Conservation (phyloP, 2,113 vertebrate genomes). For the Phylloscopus trochilus region DNA sequence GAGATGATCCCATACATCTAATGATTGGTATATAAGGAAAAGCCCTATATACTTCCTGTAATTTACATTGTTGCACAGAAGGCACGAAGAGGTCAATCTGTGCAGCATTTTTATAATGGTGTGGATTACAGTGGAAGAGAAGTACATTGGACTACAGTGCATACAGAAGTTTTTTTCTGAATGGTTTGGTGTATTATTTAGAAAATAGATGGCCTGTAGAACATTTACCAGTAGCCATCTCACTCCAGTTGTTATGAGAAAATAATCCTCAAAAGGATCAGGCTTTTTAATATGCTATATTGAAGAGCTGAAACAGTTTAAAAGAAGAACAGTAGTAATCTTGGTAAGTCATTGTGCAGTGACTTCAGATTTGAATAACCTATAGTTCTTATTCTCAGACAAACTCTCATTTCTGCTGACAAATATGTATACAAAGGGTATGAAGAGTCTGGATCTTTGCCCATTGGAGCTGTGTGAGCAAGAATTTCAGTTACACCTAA, state of each 20-base stretch:
- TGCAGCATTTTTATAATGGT: not conserved
- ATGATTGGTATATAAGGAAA: not conserved
- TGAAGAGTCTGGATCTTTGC: not conserved
- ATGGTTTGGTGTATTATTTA: not conserved
- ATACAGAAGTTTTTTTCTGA: not conserved
- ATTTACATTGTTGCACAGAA: not conserved
- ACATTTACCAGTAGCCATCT: not conserved
- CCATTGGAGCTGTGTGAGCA: not conserved
- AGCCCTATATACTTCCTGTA: not conserved
- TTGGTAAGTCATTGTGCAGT: not conserved
- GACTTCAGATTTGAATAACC: not conserved
- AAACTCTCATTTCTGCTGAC: not conserved
- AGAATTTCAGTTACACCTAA: not conserved
- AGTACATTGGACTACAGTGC: not conserved
- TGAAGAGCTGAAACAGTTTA: not conserved
- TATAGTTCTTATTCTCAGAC: not conserved
- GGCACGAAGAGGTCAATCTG: not conserved
- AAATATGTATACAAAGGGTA: not conserved
- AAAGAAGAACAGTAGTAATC: not conserved
- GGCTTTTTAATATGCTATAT: not conserved
- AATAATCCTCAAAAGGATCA: not conserved
- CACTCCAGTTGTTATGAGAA: not conserved
- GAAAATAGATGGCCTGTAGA: not conserved
- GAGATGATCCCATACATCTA: not conserved
- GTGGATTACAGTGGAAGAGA: not conserved